Conservation (phyloP, 1,140 invertebrate species). For the Pseudobourletiella spinata region DNA sequence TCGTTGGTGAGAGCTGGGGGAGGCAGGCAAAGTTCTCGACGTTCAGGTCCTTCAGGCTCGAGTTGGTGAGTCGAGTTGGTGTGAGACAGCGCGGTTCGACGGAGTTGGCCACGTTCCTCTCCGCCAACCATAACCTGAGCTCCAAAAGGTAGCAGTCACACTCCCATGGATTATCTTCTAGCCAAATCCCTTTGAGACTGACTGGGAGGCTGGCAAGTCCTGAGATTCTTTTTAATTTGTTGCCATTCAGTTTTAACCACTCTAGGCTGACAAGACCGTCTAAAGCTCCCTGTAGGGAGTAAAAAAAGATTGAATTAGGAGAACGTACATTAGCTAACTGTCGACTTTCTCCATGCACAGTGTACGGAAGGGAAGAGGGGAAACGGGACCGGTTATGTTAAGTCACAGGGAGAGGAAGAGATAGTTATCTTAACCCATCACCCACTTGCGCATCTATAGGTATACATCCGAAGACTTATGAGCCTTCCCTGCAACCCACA, state of each 20-base stretch:
- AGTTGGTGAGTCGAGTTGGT: slow-evolving; percentile 56
- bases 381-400: too few species aligned
- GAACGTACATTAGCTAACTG: too few species aligned
- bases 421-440: too few species aligned
- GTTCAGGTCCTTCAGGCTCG: slow-evolving; percentile 58
- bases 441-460: too few species aligned
- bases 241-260: slow-evolving; percentile 72
- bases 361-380: too few species aligned
- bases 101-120: slow-evolving; percentile 58
- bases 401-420: background rate
- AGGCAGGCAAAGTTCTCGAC: slow-evolving; percentile 68
- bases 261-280: slow-evolving; percentile 68
- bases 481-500: too few species aligned
- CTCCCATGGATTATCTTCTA: slow-evolving; percentile 79
- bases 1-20: slow-evolving; percentile 61
- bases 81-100: slow-evolving; percentile 59
- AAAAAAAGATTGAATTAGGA: too few species aligned
- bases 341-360: too few species aligned
- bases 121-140: slow-evolving; percentile 64
- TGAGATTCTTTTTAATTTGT: slow-evolving; percentile 60
- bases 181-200: slow-evolving; percentile 61
- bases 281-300: slow-evolving; percentile 54
- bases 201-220: slow-evolving; percentile 60
- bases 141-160: slow-evolving; percentile 73
- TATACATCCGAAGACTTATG: too few species aligned